Percentiles rank a stretch among this genome's conserved stretches.
Conservation (phyloP, 2,888 invertebrate genomes). For the Kuschelorhynchus macadamiae region DNA sequence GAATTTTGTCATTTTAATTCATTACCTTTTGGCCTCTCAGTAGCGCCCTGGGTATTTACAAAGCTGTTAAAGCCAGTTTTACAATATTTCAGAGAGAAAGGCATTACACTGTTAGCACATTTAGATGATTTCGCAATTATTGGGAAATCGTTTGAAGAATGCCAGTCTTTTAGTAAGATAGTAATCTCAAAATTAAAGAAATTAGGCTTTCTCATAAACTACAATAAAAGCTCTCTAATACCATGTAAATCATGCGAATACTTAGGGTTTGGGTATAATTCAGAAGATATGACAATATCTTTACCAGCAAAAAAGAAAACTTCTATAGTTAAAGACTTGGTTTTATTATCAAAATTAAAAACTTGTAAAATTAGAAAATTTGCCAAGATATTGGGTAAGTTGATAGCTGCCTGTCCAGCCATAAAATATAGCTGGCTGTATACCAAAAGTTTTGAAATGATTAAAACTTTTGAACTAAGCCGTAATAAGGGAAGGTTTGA, state of each 20-base stretch:
- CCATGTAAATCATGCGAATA: not conserved
- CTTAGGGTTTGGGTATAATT: not conserved
- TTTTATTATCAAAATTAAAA: not conserved
- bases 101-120: not conserved
- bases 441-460: not conserved
- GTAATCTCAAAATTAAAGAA: not conserved
- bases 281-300: not conserved
- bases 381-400: not conserved
- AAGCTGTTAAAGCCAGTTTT: too few relatives aligned
- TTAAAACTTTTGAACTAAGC: not conserved
- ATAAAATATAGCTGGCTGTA: slow-evolving; percentile 9
- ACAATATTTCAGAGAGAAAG: not conserved
- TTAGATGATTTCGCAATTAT: not conserved
- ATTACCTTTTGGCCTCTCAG: too few relatives aligned
- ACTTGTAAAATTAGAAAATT: not conserved
- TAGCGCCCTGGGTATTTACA: too few relatives aligned
- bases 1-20: too few relatives aligned
- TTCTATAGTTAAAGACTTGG: not conserved
- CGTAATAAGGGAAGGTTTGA: not conserved
- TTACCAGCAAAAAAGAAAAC: not conserved
- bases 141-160: too few relatives aligned
- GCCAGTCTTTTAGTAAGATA: not conserved
- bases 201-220: not conserved
- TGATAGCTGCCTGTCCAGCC: too few relatives aligned
- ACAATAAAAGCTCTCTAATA: not conserved